Evolutionary conservation across 2,797 vertebrate genomes (phyloP), one percentile per base, ranked within the genome.

Genomic region (Corythornis leucogaster): DNA sequence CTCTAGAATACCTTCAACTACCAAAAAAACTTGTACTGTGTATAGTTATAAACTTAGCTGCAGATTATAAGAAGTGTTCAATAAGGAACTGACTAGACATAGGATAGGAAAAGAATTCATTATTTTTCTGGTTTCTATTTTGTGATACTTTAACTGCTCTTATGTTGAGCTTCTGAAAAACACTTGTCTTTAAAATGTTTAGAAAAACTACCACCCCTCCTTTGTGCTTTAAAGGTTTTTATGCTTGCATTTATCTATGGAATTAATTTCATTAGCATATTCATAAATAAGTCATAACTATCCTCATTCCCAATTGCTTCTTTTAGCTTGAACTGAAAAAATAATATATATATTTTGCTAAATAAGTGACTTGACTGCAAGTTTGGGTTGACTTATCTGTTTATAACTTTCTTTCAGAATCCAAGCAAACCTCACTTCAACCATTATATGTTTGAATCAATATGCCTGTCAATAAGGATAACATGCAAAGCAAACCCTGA

Each of bases 341-440:
- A 61, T 40, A 40, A 40, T 40, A 77, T 8, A 58, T 14, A 1
- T 2, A 4, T 48, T 50, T 76, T 74, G 45, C 16, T 51, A 68
- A 85, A 2, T 42, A 63, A 70, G 12, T 90, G 15, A n/a, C 21
- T 51, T 71, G 14, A 22, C 15, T 81, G 62, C 63, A 59, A 33
- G 28, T 83, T 77, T 61, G 46, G 30, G 25, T 61, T 95, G 83
- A 80, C 89, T 35, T 75, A 30, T 77, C 54, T 86, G 11, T 71
- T 85, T 50, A 5, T 74, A 38, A 84, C 55, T 93, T 91, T 83
- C 45, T 96, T 97, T 80, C 97, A 99, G 99, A 99, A 99, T 95
- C 99, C 99, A 96, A 99, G 99, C 98, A 99, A 99, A 94, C 99
- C 99, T 87, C 99, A 99, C 96, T 99, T 99, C 90, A 99, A 99